Percentiles rank a stretch among this genome's conserved stretches.
Evolutionary conservation across 2,797 vertebrate genomes (phyloP).

Genomic region (Myoxocephalus aenaeus): DNA sequence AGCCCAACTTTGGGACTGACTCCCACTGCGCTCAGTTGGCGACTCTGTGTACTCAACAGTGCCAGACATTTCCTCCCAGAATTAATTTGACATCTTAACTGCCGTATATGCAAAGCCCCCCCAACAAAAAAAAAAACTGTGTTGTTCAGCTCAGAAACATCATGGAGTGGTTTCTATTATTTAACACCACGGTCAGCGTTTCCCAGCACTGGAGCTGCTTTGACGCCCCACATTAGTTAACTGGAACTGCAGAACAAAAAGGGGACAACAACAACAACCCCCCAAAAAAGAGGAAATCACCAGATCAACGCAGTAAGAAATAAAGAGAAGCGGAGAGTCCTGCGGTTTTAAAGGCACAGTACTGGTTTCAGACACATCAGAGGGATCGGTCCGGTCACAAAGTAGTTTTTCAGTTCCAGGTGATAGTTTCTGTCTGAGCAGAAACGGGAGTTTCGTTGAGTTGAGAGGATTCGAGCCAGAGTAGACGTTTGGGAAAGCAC

Average conservation of each 20-base stretch:
- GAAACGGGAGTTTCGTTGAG: not conserved
- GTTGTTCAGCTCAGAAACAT: not conserved
- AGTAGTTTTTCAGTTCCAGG: slow-evolving; percentile 29
- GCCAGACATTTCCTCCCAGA: slow-evolving; percentile 5
- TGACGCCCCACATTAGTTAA: slow-evolving; percentile 11
- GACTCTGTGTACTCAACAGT: not conserved
- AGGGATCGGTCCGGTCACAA: not conserved
- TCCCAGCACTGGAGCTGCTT: slow-evolving; percentile 15
- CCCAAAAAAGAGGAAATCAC: slow-evolving; percentile 48
- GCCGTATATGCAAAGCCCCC: not conserved
- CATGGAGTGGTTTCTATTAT: not conserved
- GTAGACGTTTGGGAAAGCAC: slow-evolving; percentile 18
- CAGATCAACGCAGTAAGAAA: not conserved
- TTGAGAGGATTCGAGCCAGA: slow-evolving; percentile 4
- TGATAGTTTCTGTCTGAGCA: slow-evolving; percentile 36
- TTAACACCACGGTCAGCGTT: not conserved
- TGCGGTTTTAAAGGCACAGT: not conserved
- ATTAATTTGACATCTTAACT: slow-evolving; percentile 15
- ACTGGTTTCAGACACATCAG: slow-evolving; percentile 15
- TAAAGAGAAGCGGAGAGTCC: slow-evolving; percentile 26
- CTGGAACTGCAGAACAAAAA: slow-evolving; percentile 24
- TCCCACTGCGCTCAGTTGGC: slow-evolving; percentile 1
- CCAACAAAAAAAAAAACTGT: too few relatives aligned
- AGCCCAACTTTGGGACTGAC: not conserved
- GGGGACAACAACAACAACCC: not conserved